Evolutionary conservation across 2,113 vertebrate genomes (phyloP), one percentile per base, ranked within the genome.

Genomic region (Pleuronectes platessa): DNA sequence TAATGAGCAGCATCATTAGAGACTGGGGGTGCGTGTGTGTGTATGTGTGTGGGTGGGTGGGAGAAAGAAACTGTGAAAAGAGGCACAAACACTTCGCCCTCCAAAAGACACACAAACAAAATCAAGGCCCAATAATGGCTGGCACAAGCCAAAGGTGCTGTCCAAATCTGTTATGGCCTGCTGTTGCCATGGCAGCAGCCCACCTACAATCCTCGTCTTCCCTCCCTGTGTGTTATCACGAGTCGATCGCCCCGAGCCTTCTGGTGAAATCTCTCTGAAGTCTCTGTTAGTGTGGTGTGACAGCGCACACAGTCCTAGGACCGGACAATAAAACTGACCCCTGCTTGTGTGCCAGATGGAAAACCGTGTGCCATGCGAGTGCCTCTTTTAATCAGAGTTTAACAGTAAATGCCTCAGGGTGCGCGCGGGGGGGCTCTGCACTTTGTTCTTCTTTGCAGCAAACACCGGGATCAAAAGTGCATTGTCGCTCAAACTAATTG

Each of bases 131-230:
- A 42, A 40, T 69, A 71, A 76, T 82, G 65, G 45, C 58, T 79
- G 63, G 59, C 61, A 69, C 47, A 21, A 82, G 64, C 68, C 45
- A 79, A 74, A 71, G 35, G 65, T 74, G 64, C 45, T 60, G 49
- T 69, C 79, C 24, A 75, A 75, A 85, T 76, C 60, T 56, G 74
- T 75, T 75, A 67, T 23, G 75, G 59, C 24, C 69, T 72, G 58
- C 47, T 82, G 69, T 86, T 85, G 58, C 81, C 76, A 90, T 84
- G 78, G 81, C n/a, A 82, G 78, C 78, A 87, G 72, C 47, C 67
- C 37, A 72, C 81, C 59, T 78, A 61, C 70, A 84, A 77, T 75
- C 35, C 17, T 79, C 65, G 18, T 67, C 35, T 73, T 62, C 37
- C 37, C 70, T 56, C 15, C 15, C 49, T 40, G 59, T 40, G 20